Base-by-base conservation (phyloP, 2,888 invertebrate species). In the Germaria angustata region DNA sequence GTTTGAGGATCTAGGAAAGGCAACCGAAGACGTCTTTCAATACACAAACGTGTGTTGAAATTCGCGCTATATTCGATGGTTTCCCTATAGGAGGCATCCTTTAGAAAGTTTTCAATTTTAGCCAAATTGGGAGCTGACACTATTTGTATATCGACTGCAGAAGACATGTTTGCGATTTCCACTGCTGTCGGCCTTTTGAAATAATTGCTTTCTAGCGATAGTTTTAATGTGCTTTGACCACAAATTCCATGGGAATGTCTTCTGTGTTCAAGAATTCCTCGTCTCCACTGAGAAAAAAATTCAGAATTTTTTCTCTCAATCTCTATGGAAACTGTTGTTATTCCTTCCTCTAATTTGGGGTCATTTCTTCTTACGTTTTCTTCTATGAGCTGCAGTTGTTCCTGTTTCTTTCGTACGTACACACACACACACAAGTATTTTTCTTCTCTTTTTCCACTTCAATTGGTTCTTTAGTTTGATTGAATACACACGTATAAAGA, bases 1-100 rank as follows among this genome's bases (percentile, higher is more conserved):
- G 98, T 98, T 91, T 98, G 98, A n/a, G 97, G 97, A 92, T 99
- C 99, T 87, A 99, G 93, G 90, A 98, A 99, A 28, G 99, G 99
- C 92, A 98, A 94, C 85, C 98, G 94, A 92, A 97, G 93, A 87
- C 97, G 94, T 85, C 98, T 93, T 92, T 99, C 98, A 85, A 96
- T 94, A 91, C 97, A 96, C 92, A 99, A 92, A 92, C 98, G 93
- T 79, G 97, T 96, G 91, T 99, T 99, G 91, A 97, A 98, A 89
- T 95, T 97, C 61, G 97, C 96, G n/a, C 98, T 97, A 39, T 96
- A 97, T 91, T 98, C 98, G 88, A 98, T 95, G 86, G 96, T 95
- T 92, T 98, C 98, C 90, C 96, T 95, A 90, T 98, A 98, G 68
- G 95, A 94, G 20, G 96, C 93, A 92, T 98, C 97, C 92, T 95